Conservation (phyloP, 30 jellyfish, hydroid and myxozoan genomes). For the Hydra vulgaris region DNA sequence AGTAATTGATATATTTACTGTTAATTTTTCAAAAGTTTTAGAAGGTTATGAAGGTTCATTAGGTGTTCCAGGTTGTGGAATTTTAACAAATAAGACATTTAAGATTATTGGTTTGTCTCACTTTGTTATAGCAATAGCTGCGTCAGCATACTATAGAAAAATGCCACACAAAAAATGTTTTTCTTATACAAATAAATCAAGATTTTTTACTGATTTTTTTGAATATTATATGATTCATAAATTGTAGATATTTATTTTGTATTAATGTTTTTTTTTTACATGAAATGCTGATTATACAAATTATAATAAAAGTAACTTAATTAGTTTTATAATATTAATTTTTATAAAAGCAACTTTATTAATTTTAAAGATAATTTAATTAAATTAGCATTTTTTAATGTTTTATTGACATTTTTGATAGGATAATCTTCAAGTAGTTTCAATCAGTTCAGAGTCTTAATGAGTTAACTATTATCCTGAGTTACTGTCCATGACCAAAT, state of each 20-base stretch:
- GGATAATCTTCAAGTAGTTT: too few relatives aligned
- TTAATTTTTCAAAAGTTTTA: neutral
- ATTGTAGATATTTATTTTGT: neutral
- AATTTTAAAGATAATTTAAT: too few relatives aligned
- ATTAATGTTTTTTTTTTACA: too few relatives aligned
- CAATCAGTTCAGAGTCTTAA: too few relatives aligned
- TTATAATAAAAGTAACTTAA: too few relatives aligned
- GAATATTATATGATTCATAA: neutral
- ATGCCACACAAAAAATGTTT: neutral
- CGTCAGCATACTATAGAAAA: slow-evolving; percentile 7
- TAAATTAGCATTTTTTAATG: too few relatives aligned
- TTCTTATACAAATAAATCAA: neutral
- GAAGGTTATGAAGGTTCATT: neutral
- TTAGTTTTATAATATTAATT: too few relatives aligned
- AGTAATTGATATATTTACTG: slow-evolving; percentile 15
- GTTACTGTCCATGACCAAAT: too few relatives aligned
- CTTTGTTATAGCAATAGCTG: neutral
- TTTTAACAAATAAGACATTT: neutral
- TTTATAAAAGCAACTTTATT: too few relatives aligned
- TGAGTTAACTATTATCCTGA: too few relatives aligned
- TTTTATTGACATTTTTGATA: too few relatives aligned
- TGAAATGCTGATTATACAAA: too few relatives aligned
- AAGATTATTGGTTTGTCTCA: neutral
- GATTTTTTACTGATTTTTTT: neutral
- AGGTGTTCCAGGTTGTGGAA: neutral